These are phyloP conservation scores for Psittacula echo DNA, from an alignment of 2,797 vertebrate species.

Conservation along the genomic window DNA sequence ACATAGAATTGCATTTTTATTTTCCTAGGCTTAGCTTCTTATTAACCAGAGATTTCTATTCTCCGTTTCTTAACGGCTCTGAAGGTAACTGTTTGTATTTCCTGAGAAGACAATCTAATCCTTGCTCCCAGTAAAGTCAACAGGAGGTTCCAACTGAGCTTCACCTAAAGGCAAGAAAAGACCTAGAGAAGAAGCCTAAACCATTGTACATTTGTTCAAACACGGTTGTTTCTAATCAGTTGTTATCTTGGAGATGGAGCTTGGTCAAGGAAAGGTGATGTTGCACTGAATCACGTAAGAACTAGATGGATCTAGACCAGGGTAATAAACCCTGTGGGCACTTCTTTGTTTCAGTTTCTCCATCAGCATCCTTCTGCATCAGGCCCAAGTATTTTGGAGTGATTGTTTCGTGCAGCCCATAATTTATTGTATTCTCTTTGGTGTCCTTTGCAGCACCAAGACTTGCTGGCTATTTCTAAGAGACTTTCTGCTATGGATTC, in stretches of 20 bases:
- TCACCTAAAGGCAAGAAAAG: not conserved
- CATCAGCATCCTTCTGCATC: not conserved
- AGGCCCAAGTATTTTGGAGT: not conserved
- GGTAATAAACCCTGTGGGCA: not conserved
- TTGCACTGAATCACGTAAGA: not conserved
- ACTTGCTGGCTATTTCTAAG: not conserved
- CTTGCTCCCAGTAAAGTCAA: not conserved
- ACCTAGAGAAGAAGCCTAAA: not conserved
- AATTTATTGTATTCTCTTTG: not conserved
- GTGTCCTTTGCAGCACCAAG: not conserved
- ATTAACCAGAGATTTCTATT: slow-evolving; percentile 33
- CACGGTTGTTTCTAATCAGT: not conserved
- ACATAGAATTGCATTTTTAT: slow-evolving; percentile 57
- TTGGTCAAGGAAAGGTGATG: not conserved
- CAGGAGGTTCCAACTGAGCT: not conserved
- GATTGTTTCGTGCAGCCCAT: not conserved
- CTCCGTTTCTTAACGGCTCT: not conserved
- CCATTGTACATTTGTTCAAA: not conserved
- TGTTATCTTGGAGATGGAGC: not conserved
- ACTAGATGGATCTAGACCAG: not conserved
- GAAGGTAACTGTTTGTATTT: slow-evolving; percentile 10
- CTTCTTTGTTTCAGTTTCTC: not conserved
- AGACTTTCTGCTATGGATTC: not conserved
- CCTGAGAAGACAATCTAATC: not conserved
- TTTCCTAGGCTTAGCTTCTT: slow-evolving; percentile 26